Percentiles rank a stretch among this genome's conserved stretches.
Conservation (phyloP, 1,140 invertebrate species). For the Alviniconcha marisindica region DNA sequence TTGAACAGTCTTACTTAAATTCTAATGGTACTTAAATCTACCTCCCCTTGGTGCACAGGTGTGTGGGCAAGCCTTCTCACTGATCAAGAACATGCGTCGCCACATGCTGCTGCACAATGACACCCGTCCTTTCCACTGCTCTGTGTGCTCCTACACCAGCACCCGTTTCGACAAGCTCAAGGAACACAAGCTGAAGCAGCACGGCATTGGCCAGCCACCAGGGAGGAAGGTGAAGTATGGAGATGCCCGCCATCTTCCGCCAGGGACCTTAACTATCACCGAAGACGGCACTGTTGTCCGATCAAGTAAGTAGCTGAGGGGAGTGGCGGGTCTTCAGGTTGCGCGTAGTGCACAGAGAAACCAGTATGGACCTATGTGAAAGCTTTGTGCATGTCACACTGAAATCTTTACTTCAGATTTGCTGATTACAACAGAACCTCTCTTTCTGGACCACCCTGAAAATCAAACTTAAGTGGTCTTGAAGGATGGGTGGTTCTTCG, state of each 20-base stretch:
- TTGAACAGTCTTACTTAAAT: no score
- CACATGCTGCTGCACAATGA: constrained; percentile 70
- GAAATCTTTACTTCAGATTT: no score
- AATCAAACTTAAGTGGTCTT: no score
- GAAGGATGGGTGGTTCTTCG: no score
- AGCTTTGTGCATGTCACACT: no score
- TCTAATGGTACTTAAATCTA: no score
- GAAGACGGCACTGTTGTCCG: constrained; percentile 22
- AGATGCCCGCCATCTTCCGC: constrained; percentile 2
- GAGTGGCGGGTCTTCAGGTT: no score
- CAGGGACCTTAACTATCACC: background rate
- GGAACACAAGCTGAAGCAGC: constrained; percentile 75
- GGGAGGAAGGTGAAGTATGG: constrained; percentile 44
- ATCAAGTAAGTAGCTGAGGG: constrained; percentile 19
- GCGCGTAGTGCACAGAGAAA: no score
- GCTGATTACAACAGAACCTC: no score
- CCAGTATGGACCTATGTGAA: no score
- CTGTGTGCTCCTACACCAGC: constrained; percentile 78
- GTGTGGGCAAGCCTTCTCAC: constrained; percentile 78
- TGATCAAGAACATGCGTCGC: constrained; percentile 69
- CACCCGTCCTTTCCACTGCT: constrained; percentile 60
- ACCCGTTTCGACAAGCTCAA: constrained; percentile 80
- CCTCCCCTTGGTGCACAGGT: constrained; percentile 62
- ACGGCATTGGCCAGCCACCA: constrained; percentile 60
- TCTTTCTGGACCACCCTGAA: no score